A percentile compares a stretch with the other conserved stretches of the same genome.
Conservation (phyloP, 1,140 invertebrate genomes). For the Papilio polytes region DNA sequence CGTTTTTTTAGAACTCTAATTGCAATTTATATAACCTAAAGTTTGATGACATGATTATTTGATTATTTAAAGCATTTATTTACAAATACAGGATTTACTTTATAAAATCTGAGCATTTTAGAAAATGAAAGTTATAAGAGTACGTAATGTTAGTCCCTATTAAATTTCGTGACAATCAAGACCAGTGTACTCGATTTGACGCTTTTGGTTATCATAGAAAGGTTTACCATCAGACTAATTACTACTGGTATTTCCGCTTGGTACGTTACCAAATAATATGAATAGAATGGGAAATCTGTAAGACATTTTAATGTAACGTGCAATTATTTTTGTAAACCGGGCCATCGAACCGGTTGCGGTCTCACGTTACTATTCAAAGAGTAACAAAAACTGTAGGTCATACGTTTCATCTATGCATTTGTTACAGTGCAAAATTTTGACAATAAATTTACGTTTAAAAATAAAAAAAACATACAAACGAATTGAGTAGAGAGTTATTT, state of each 20-base stretch:
- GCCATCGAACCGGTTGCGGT: slow-evolving; percentile 3
- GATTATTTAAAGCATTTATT: neutral
- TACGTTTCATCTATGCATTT: neutral
- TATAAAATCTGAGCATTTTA: neutral
- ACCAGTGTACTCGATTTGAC: neutral
- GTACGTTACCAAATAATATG: slow-evolving; percentile 19
- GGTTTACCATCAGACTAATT: neutral
- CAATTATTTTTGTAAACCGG: slow-evolving; percentile 25
- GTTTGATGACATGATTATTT: neutral
- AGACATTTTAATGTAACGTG: slow-evolving; percentile 16
- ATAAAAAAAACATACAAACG: too few species aligned
- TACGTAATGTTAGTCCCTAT: neutral
- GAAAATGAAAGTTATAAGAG: neutral
- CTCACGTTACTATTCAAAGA: slow-evolving; percentile 15
- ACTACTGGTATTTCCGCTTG: neutral
- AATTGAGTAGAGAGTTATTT: neutral
- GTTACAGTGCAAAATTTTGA: neutral
- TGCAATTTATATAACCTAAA: too few species aligned
- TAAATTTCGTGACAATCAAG: neutral
- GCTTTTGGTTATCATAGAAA: neutral
- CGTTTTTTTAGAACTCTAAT: too few species aligned
- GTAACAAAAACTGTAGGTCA: neutral
- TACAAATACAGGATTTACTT: neutral
- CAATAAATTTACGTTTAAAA: neutral
- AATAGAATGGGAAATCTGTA: slow-evolving; percentile 22